Evolutionary conservation across 64 coral and sea anemone genomes (phyloP), one percentile per base, ranked within the genome.

Genomic region (Montipora sp.): DNA sequence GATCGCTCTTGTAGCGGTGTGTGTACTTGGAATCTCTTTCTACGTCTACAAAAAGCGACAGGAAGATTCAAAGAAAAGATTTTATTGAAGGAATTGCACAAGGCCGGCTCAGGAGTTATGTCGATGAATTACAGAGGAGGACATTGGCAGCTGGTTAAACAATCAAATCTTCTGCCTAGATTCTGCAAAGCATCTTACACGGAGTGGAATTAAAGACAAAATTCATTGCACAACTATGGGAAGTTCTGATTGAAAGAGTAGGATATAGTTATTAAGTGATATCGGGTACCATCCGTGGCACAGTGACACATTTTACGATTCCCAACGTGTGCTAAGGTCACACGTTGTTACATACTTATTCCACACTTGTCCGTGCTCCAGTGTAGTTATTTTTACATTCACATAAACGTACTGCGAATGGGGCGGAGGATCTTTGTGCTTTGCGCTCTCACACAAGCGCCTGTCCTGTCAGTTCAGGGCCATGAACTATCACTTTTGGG

Each of bases 1-100:
- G 94, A 53, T 96, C 9, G 92, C 89, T 1, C 82, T 94, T 55
- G n/a, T 99, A 55, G 88, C 51, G 13, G 85, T 77, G 10, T 80
- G 95, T 11, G 20, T 77, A 11, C 24, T 79, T 18, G 88, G 59
- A 16, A 89, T 99, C 59, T 95, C 92, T 16, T 1, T 96, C 15
- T 94, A 94, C 24, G 22, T 96, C 21, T 96, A 99, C 82, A 89
- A 96, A 3, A 99, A 99, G 59, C 94, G 94, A 61, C 94, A 99
- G 79, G 92, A 94, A 66, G 86, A 96, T 49, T 87, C 94, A 45
- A 88, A 83, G 15, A 98, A 98, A 85, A 73, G 96, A 47, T 98
- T 98, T 78, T 98, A 95, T 75, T 98, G 51, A 95, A 36, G 15
- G 36, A 9, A 15, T 63, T 1, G 12, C 5, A 2, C 11, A 69